Evolutionary conservation across 2,113 vertebrate genomes (phyloP), one percentile per base, ranked within the genome.

Genomic region (Elephas maximus): DNA sequence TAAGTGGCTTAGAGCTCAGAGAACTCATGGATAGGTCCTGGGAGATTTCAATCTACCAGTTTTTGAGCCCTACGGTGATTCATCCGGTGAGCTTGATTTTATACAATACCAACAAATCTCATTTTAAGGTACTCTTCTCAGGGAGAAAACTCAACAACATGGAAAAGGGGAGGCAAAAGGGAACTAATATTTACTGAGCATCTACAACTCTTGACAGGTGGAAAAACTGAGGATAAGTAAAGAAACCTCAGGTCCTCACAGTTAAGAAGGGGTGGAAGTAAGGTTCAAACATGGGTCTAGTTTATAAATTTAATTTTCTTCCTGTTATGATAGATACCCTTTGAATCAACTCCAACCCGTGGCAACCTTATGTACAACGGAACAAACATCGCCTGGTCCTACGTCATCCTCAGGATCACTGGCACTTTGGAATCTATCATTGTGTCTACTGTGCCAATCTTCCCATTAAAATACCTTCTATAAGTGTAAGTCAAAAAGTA

Each of bases 221-320:
- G 28, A n/a, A 23, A 91, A 96, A 84, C 41, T 37, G 23, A 87
- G 95, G 82, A 78, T n/a, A 23, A 21, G 79, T 62, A 76, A 67
- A 62, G 77, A 89, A 73, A 53, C 21, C n/a, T 65, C 53, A 79
- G 67, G 26, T 76, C 45, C 44, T 84, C 63, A 60, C 24, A 20
- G 33, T 78, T 86, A 44, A 77, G 53, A 45, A 80, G n/a, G 6
- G 12, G 7, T 73, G 3, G 44, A 44, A 37, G 9, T 63, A 37
- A 73, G 17, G 41, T n/a, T 79, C 51, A 83, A 90, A 82, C 20
- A 26, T 62, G 30, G 4, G 7, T 74, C n/a, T 48, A 33, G 44
- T 63, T 79, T 62, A 93, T 48, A 82, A 69, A 69, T 12, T 69
- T 14, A 69, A 30, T 69, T 33, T 12, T 69, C 65, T 69, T 33